A percentile compares a stretch with the other conserved stretches of the same genome.
phyloP scores from a whole-genome alignment of 2,797 vertebrate species.

The Sternotherus odoratus region DNA sequence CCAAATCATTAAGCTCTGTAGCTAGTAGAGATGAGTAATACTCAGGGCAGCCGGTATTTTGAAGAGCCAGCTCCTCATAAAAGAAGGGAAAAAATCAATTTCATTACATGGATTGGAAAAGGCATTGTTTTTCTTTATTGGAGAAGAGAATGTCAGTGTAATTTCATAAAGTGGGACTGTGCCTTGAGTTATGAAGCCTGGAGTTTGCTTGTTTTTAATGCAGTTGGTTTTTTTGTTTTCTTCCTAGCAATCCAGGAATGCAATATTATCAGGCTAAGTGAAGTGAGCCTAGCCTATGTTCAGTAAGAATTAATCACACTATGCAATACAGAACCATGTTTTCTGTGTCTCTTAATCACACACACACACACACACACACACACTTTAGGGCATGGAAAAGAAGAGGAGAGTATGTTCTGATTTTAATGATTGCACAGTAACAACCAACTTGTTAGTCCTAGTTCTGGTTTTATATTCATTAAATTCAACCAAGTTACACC shows the following conservation, averaged over 20 bases:
- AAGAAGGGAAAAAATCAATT: neutral
- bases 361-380: neutral
- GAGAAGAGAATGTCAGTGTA: neutral
- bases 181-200: neutral
- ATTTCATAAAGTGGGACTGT: neutral
- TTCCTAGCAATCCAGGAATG: constrained; percentile 4
- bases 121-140: neutral
- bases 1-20: neutral
- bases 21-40: neutral
- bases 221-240: neutral
- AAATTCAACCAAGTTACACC: neutral
- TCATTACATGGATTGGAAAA: neutral
- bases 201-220: neutral
- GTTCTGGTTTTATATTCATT: neutral
- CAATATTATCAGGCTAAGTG: neutral
- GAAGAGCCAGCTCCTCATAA: neutral
- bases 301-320: neutral
- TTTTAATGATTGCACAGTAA: neutral
- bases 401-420: neutral
- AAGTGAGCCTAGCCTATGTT: neutral
- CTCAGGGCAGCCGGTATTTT: neutral
- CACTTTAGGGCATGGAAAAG: rapidly evolving
- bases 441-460: neutral
- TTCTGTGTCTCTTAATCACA: neutral
- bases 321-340: neutral